These are phyloP conservation scores for Clamator glandarius DNA, from an alignment of 2,797 vertebrate species.

Conservation along the genomic window DNA sequence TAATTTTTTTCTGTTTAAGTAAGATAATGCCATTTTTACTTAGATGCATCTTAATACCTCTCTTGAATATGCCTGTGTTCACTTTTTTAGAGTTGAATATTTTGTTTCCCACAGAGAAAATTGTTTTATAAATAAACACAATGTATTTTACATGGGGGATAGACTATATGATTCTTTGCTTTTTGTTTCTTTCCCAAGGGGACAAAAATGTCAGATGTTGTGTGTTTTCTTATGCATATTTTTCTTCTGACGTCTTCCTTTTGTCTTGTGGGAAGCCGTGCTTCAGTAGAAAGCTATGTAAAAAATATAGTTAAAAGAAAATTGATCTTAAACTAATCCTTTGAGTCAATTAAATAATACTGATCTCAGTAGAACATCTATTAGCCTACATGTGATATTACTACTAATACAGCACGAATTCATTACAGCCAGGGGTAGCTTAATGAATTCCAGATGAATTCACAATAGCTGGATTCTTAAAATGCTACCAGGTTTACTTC, in stretches of 20 bases:
- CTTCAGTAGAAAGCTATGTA: neutral
- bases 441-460: constrained; percentile 68
- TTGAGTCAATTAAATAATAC: constrained; percentile 64
- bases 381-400: constrained; percentile 55
- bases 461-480: constrained; percentile 63
- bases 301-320: constrained; percentile 41
- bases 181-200: neutral
- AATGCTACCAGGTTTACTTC: constrained; percentile 60
- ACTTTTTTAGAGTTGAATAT: neutral
- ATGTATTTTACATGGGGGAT: neutral
- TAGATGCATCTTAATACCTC: neutral
- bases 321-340: constrained; percentile 60
- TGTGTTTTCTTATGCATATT: constrained; percentile 36
- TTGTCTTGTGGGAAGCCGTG: neutral
- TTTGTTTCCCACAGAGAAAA: constrained; percentile 6
- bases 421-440: constrained; percentile 49
- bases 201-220: neutral
- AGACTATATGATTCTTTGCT: neutral
- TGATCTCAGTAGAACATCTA: constrained; percentile 60
- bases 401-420: constrained; percentile 62
- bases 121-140: neutral
- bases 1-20: neutral
- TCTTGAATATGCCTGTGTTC: neutral
- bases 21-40: neutral
- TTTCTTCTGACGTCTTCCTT: constrained; percentile 26